These are phyloP conservation scores for Spodoptera frugiperda DNA, from an alignment of 1,140 invertebrate species.

Conservation along the genomic window DNA sequence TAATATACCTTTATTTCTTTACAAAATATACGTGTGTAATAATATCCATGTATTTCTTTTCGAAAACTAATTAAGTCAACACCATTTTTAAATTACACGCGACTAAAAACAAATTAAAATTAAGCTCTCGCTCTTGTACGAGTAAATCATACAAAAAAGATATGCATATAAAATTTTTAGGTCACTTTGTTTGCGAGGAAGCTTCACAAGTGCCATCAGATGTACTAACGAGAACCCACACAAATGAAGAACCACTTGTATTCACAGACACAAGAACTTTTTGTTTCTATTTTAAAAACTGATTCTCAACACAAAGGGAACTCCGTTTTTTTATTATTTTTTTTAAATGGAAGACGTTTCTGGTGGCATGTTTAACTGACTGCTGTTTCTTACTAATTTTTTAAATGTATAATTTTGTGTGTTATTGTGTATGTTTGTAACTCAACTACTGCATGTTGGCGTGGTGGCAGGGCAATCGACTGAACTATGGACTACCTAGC, in stretches of 20 bases:
- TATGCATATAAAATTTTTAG: slow-evolving; percentile 51
- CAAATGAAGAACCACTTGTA: slow-evolving; percentile 52
- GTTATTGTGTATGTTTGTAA: too few relatives aligned
- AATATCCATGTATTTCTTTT: too few relatives aligned
- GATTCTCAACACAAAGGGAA: slow-evolving; percentile 33
- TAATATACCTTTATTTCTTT: too few relatives aligned
- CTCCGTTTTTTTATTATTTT: background rate
- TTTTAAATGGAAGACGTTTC: slow-evolving; percentile 27
- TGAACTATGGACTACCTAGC: too few relatives aligned
- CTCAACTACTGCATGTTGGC: too few relatives aligned
- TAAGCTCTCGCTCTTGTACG: background rate
- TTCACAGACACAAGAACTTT: slow-evolving; percentile 32
- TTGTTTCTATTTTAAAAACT: slow-evolving; percentile 51
- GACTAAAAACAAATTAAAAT: slow-evolving; percentile 28
- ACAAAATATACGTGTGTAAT: too few relatives aligned
- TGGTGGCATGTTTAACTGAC: background rate
- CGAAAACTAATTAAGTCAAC: too few relatives aligned
- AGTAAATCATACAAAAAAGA: slow-evolving; percentile 39
- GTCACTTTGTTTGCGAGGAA: slow-evolving; percentile 44
- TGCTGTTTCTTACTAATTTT: too few relatives aligned
- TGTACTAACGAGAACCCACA: slow-evolving; percentile 53
- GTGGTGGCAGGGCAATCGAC: too few relatives aligned
- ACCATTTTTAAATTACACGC: background rate
- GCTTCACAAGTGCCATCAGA: slow-evolving; percentile 44
- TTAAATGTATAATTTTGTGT: too few relatives aligned